Percentiles rank a stretch among this genome's conserved stretches.
Evolutionary conservation across 2,888 invertebrate genomes (phyloP).

Genomic region (Agrotis segetum): DNA sequence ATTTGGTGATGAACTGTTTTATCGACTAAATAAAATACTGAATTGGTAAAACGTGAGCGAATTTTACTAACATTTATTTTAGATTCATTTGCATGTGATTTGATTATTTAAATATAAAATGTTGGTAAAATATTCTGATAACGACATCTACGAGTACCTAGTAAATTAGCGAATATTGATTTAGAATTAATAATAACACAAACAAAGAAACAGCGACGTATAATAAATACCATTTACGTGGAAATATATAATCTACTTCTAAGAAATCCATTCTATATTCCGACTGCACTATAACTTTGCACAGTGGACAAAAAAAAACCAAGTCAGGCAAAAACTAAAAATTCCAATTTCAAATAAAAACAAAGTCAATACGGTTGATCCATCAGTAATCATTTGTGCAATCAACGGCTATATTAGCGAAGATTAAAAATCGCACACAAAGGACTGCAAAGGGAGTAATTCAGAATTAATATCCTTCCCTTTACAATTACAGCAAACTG

Average conservation of each 20-base stretch:
- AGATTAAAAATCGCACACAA: conserved; percentile 86
- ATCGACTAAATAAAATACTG: conserved; percentile 14
- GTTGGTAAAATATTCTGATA: background rate
- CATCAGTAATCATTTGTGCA: conserved; percentile 63
- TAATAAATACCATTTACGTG: conserved; percentile 2
- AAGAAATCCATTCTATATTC: conserved; percentile 12
- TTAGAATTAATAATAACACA: background rate
- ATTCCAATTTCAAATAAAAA: conserved; percentile 28
- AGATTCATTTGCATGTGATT: conserved; percentile 1
- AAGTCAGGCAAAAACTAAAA: conserved; percentile 1
- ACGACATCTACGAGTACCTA: no score
- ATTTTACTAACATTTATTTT: conserved; percentile 7
- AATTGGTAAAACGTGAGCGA: conserved; percentile 3
- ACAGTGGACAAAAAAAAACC: conserved; percentile 27
- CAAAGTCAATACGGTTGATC: conserved; percentile 54
- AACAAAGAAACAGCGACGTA: background rate
- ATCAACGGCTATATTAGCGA: conserved; percentile 75
- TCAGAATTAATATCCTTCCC: conserved; percentile 83
- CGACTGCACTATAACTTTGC: conserved; percentile 3
- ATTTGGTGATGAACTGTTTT: conserved; percentile 34
- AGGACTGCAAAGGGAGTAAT: conserved; percentile 79
- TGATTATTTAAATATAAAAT: conserved; percentile 20
- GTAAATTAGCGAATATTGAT: background rate
- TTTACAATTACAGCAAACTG: conserved; percentile 82
- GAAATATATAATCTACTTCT: conserved; percentile 19